A percentile compares a stretch with the other conserved stretches of the same genome.
phyloP scores from a whole-genome alignment of 92 coral and sea anemone genomes.

The Siderastrea radians region DNA sequence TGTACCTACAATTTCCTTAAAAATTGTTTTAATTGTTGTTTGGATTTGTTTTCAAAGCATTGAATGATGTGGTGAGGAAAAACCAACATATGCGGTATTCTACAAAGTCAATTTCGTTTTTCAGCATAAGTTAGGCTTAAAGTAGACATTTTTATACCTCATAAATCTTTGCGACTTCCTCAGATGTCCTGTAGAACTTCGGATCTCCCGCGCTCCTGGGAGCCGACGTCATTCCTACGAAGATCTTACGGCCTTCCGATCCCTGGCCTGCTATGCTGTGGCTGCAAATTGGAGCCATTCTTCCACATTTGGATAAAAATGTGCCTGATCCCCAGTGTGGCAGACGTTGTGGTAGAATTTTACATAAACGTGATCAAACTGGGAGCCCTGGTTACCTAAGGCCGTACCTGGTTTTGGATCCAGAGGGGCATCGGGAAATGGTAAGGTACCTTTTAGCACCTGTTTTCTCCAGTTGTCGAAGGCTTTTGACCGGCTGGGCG shows the following conservation, averaged over 20 bases:
- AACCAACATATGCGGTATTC: too few species aligned
- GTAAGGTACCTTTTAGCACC: conserved; percentile 41
- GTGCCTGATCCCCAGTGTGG: conserved; percentile 52
- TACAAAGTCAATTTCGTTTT: too few species aligned
- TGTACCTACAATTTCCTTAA: too few species aligned
- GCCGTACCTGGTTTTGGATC: conserved; percentile 45
- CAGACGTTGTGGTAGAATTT: conserved; percentile 74
- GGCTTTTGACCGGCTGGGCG: conserved; percentile 39
- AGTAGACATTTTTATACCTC: conserved; percentile 1
- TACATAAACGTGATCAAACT: conserved; percentile 55
- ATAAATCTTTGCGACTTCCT: conserved; percentile 19
- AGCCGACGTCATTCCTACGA: conserved; percentile 48
- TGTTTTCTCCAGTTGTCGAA: conserved; percentile 40
- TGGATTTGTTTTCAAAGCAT: too few species aligned
- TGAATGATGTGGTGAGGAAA: too few species aligned
- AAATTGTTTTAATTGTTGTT: too few species aligned
- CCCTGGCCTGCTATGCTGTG: not conserved
- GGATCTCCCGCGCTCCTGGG: conserved; percentile 25
- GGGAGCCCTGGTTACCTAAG: conserved; percentile 17
- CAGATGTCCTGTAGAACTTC: conserved; percentile 23
- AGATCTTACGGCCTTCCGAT: conserved; percentile 35
- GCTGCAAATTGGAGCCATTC: conserved; percentile 56
- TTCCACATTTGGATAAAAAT: conserved; percentile 31
- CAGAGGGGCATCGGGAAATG: conserved; percentile 47
- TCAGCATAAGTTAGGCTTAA: too few species aligned